These are phyloP conservation scores for Drosophila murphyi DNA, from an alignment of 1,140 invertebrate genomes.

Conservation along the genomic window DNA sequence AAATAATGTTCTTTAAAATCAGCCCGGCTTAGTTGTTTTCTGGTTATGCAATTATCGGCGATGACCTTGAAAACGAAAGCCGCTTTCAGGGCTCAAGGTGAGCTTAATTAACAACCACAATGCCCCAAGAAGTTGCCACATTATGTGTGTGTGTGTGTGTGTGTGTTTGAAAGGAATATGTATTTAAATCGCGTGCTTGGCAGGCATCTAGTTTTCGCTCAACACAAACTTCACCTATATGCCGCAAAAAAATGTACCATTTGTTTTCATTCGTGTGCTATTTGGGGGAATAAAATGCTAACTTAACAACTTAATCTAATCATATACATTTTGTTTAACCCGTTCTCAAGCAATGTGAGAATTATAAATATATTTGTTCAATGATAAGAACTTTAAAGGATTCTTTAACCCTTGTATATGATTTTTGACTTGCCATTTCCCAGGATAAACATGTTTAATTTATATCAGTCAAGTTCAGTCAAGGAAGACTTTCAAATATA, in stretches of 20 bases:
- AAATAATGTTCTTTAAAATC: neutral
- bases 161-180: slow-evolving; percentile 11
- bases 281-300: neutral
- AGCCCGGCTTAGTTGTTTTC: slow-evolving; percentile 21
- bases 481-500: too few relatives aligned
- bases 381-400: too few relatives aligned
- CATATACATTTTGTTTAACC: slow-evolving; percentile 15
- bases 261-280: neutral
- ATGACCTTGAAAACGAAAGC: slow-evolving; percentile 68
- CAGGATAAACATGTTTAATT: too few relatives aligned
- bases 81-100: slow-evolving; percentile 59
- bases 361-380: too few relatives aligned
- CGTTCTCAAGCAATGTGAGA: neutral
- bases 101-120: slow-evolving; percentile 66
- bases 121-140: slow-evolving; percentile 40
- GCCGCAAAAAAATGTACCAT: neutral
- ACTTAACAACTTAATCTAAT: slow-evolving; percentile 19
- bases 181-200: slow-evolving; percentile 62
- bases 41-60: slow-evolving; percentile 53
- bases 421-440: too few relatives aligned
- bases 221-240: slow-evolving; percentile 43
- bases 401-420: too few relatives aligned
- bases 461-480: too few relatives aligned
- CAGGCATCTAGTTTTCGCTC: slow-evolving; percentile 40
- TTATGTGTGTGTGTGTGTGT: slow-evolving; percentile 15